A percentile compares a stretch with the other conserved stretches of the same genome.
phyloP scores from a whole-genome alignment of 1,140 invertebrate species.

The Arctopsyche grandis region DNA sequence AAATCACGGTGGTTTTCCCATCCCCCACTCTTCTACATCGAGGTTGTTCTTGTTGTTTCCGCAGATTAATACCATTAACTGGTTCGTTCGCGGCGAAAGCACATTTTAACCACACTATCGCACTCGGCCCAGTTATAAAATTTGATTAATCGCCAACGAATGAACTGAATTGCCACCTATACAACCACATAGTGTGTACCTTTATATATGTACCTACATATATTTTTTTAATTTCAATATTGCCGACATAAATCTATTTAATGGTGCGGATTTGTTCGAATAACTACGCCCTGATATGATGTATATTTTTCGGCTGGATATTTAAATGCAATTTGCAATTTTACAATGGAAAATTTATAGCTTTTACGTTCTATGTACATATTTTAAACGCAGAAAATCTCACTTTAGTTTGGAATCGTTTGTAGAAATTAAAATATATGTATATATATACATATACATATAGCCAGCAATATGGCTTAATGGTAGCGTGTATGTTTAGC shows the following conservation, averaged over 20 bases:
- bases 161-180: background rate
- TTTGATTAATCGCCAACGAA: slow-evolving; percentile 20
- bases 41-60: background rate
- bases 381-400: too few relatives aligned
- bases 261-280: slow-evolving; percentile 15
- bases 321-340: too few relatives aligned
- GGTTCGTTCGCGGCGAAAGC: background rate
- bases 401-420: too few relatives aligned
- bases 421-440: too few relatives aligned
- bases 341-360: too few relatives aligned
- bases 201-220: background rate
- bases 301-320: too few relatives aligned
- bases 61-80: slow-evolving; percentile 19
- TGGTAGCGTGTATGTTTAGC: too few relatives aligned
- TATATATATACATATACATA: too few relatives aligned
- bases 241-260: slow-evolving; percentile 18
- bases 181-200: background rate
- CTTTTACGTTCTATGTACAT: too few relatives aligned
- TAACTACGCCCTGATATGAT: background rate
- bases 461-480: too few relatives aligned
- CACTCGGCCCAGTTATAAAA: background rate
- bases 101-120: background rate
- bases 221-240: slow-evolving; percentile 19
- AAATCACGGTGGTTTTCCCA: background rate
- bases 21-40: background rate